Evolutionary conservation across 2,113 vertebrate species (phyloP).

Genomic region (Marmota monax): DNA sequence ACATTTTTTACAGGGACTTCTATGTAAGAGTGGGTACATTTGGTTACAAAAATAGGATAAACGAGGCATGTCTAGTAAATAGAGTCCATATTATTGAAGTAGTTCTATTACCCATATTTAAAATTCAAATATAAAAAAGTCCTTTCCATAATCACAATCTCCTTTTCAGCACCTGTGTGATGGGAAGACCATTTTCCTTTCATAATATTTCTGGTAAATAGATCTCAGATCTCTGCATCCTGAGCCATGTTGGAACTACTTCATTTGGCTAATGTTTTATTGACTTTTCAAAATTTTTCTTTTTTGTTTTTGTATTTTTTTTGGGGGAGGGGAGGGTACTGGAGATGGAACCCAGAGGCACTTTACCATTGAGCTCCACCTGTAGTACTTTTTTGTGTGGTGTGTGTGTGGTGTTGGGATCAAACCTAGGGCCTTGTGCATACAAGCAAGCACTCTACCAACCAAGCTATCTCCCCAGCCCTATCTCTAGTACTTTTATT

Average conservation of each 20-base stretch:
- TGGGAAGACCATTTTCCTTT: slow-evolving; percentile 39
- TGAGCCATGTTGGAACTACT: not conserved
- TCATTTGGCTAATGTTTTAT: too few relatives aligned
- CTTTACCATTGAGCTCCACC: not conserved
- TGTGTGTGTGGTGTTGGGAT: too few relatives aligned
- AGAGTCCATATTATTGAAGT: not conserved
- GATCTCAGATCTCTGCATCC: slow-evolving; percentile 5
- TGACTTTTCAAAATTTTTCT: too few relatives aligned
- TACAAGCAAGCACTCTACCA: too few relatives aligned
- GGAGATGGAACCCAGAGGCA: not conserved
- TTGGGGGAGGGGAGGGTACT: not conserved
- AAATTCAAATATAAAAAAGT: not conserved
- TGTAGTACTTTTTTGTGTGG: too few relatives aligned
- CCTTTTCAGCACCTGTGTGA: slow-evolving; percentile 58
- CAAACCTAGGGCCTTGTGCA: too few relatives aligned
- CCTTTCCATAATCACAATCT: not conserved
- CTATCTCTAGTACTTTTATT: not conserved
- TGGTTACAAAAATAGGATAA: slow-evolving; percentile 7
- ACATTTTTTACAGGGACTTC: not conserved
- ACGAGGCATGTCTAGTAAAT: not conserved
- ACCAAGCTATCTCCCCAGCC: too few relatives aligned
- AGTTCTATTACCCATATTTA: not conserved
- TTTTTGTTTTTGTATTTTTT: too few relatives aligned
- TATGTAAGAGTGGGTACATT: not conserved
- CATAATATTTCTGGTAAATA: slow-evolving; percentile 49